Conservation (phyloP, 2,888 invertebrate species). For the Steinernema carpocapsae region DNA sequence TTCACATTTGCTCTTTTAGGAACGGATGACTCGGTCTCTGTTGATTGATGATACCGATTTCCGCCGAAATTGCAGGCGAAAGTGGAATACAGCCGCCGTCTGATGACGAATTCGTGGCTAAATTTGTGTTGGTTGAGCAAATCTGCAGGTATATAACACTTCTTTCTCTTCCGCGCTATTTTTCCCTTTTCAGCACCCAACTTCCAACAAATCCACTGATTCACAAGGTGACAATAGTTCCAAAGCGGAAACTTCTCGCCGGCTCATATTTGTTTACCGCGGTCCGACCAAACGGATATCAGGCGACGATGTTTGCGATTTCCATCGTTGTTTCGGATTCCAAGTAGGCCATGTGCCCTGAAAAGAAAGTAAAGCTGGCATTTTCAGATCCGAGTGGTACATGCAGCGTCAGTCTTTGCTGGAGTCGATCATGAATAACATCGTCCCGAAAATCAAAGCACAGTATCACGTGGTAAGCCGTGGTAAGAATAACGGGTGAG, state of each 20-base stretch:
- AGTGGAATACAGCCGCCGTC: slow-evolving; percentile 38
- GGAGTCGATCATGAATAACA: slow-evolving; percentile 51
- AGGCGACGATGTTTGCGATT: slow-evolving; percentile 57
- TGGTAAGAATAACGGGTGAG: slow-evolving; percentile 31
- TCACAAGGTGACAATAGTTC: slow-evolving; percentile 59
- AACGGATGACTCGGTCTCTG: slow-evolving; percentile 22
- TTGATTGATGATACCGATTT: slow-evolving; percentile 35
- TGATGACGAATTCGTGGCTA: slow-evolving; percentile 63
- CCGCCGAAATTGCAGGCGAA: slow-evolving; percentile 18
- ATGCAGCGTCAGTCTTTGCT: slow-evolving; percentile 54
- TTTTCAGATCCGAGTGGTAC: slow-evolving; percentile 59
- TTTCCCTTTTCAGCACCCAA: slow-evolving; percentile 51
- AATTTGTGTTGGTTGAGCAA: slow-evolving; percentile 63
- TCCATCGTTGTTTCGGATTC: slow-evolving; percentile 56
- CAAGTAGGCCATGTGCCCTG: neutral
- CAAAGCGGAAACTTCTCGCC: slow-evolving; percentile 53
- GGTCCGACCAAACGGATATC: slow-evolving; percentile 42
- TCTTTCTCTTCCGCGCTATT: too few species aligned
- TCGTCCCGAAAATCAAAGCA: slow-evolving; percentile 54
- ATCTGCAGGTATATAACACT: slow-evolving; percentile 65
- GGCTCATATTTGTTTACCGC: slow-evolving; percentile 59
- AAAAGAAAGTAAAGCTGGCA: neutral
- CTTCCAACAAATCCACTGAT: slow-evolving; percentile 52
- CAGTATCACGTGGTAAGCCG: slow-evolving; percentile 49
- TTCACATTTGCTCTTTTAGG: neutral